These are phyloP conservation scores for Metalampra italica DNA, from an alignment of 2,888 invertebrate species.

Conservation along the genomic window DNA sequence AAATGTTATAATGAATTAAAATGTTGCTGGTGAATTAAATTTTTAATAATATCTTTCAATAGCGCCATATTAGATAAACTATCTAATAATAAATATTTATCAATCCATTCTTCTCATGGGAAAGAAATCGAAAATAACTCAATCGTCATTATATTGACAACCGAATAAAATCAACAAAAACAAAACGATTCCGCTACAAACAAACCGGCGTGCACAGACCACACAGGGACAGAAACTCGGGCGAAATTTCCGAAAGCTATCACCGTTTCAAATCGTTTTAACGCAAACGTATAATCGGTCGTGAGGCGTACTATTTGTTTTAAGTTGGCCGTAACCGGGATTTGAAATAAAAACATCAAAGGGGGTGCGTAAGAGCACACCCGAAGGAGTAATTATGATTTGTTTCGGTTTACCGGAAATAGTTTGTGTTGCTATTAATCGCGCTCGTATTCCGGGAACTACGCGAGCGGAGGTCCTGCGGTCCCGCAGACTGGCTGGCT, in stretches of 20 bases:
- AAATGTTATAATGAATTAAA: no score
- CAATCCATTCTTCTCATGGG: not conserved
- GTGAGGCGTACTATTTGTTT: conserved; percentile 74
- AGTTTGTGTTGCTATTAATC: conserved; percentile 74
- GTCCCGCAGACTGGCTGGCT: conserved; percentile 32
- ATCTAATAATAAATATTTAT: no score
- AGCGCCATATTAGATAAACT: no score
- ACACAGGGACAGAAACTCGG: conserved; percentile 61
- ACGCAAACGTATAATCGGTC: conserved; percentile 74
- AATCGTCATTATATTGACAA: conserved; percentile 36
- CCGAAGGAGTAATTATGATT: conserved; percentile 75
- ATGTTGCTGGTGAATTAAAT: no score
- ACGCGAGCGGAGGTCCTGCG: conserved; percentile 24
- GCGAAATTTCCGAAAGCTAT: conserved; percentile 67
- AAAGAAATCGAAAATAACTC: not conserved
- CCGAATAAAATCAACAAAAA: conserved; percentile 41
- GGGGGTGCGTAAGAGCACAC: conserved; percentile 67
- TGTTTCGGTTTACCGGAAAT: conserved; percentile 75
- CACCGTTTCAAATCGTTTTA: conserved; percentile 74
- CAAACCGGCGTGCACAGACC: conserved; percentile 40
- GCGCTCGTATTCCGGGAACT: conserved; percentile 62
- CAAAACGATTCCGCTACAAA: conserved; percentile 38
- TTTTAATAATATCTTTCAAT: no score
- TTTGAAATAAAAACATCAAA: conserved; percentile 76
- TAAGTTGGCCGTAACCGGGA: conserved; percentile 72